A percentile compares a stretch with the other conserved stretches of the same genome.
Conservation (phyloP, 2,113 vertebrate species). For the Okapia johnstoni region DNA sequence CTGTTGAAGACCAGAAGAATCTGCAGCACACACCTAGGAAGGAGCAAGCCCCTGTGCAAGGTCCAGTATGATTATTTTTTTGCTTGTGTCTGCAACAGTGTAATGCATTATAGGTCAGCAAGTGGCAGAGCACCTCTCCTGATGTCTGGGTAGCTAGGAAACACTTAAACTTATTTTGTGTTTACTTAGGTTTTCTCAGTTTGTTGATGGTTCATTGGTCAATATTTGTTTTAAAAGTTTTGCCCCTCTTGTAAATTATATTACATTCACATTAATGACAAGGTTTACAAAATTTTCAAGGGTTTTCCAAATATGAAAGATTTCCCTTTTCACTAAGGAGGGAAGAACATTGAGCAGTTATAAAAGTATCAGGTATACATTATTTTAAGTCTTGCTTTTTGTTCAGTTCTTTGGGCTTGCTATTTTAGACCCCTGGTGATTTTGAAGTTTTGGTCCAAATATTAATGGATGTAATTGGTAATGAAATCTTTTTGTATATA, state of each 20-base stretch:
- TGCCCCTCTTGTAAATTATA: not conserved
- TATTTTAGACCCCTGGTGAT: not conserved
- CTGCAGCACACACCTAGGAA: constrained; percentile 30
- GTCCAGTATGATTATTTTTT: constrained; percentile 66
- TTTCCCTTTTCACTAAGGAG: not conserved
- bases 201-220: not conserved
- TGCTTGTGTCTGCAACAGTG: not conserved
- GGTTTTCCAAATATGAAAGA: not conserved
- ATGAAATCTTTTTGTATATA: not conserved
- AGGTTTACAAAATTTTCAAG: not conserved
- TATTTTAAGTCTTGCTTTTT: not conserved
- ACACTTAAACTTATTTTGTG: not conserved
- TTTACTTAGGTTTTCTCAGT: not conserved
- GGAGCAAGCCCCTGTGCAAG: constrained; percentile 70
- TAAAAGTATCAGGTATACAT: not conserved
- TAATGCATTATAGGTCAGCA: not conserved
- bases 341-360: not conserved
- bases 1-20: constrained; percentile 38
- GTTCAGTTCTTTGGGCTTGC: not conserved
- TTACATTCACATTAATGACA: not conserved
- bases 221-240: not conserved
- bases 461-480: not conserved
- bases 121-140: not conserved
- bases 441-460: not conserved
- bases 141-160: not conserved